phyloP scores from a whole-genome alignment of 2,113 vertebrate species.

The Crotalus helleri region DNA sequence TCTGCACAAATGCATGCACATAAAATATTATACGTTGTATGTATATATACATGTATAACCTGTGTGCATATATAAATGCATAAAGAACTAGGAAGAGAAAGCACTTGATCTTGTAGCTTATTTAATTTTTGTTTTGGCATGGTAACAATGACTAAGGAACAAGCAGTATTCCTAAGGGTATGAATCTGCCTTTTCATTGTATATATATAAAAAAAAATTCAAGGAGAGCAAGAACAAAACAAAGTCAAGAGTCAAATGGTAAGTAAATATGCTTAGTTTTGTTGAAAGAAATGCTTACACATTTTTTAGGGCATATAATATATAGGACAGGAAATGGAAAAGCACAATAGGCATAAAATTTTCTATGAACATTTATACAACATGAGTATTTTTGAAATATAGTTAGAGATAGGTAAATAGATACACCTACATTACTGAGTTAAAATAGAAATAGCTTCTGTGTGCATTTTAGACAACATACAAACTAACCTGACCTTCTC shows the following conservation, averaged over 20 bases:
- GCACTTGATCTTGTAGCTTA: background rate
- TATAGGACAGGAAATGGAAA: background rate
- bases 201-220: background rate
- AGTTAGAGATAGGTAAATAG: background rate
- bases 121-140: background rate
- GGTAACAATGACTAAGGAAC: background rate
- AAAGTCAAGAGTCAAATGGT: background rate
- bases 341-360: background rate
- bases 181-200: background rate
- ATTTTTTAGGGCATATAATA: background rate
- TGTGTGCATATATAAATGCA: background rate
- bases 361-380: background rate
- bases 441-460: background rate
- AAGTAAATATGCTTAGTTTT: background rate
- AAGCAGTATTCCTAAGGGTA: background rate
- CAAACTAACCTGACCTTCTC: background rate
- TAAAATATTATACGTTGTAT: background rate
- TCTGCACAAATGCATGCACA: background rate
- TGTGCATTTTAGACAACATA: background rate
- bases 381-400: background rate
- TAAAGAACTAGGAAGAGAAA: background rate
- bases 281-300: background rate
- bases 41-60: background rate
- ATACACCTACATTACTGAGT: background rate
- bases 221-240: background rate